Conservation (phyloP, 37 sponge, comb jelly and placozoan genomes). For the Halichondria panicea region DNA sequence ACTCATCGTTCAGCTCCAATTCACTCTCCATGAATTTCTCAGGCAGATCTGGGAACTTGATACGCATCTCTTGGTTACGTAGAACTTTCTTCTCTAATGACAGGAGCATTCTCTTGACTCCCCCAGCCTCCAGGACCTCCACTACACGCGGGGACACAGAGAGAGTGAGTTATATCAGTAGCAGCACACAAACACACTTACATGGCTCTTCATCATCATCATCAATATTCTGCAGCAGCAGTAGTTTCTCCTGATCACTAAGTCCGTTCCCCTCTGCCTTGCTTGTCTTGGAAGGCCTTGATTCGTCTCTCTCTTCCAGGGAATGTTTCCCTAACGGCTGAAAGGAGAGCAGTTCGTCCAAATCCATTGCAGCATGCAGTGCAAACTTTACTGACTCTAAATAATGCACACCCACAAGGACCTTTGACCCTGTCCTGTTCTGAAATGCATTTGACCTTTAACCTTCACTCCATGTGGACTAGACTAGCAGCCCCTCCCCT, state of each 20-base stretch:
- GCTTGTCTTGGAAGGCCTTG: background rate
- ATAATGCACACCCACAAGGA: conserved; percentile 20
- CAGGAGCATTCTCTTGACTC: conserved; percentile 85
- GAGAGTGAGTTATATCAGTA: too few species aligned
- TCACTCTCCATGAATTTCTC: background rate
- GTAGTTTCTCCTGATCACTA: conserved; percentile 77
- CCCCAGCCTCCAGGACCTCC: conserved; percentile 73
- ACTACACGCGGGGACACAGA: background rate
- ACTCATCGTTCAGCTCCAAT: conserved; percentile 76
- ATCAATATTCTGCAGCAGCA: conserved; percentile 63
- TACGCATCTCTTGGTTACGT: conserved; percentile 80
- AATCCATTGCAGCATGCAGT: conserved; percentile 36
- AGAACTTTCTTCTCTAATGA: conserved; percentile 88
- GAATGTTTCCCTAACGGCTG: conserved; percentile 36
- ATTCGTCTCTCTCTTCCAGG: conserved; percentile 15
- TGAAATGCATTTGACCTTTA: conserved; percentile 7
- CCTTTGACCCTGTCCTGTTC: too few species aligned
- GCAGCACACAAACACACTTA: background rate
- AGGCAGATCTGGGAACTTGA: conserved; percentile 14
- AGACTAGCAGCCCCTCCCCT: too few species aligned
- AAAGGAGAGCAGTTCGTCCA: conserved; percentile 64
- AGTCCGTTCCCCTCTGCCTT: conserved; percentile 35
- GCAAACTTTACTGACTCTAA: background rate
- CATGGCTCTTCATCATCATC: conserved; percentile 63
- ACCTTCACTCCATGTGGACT: too few species aligned